A percentile compares a stretch with the other conserved stretches of the same genome.
phyloP scores from a whole-genome alignment of 2,888 invertebrate species.

The Scaptomyza flava region DNA sequence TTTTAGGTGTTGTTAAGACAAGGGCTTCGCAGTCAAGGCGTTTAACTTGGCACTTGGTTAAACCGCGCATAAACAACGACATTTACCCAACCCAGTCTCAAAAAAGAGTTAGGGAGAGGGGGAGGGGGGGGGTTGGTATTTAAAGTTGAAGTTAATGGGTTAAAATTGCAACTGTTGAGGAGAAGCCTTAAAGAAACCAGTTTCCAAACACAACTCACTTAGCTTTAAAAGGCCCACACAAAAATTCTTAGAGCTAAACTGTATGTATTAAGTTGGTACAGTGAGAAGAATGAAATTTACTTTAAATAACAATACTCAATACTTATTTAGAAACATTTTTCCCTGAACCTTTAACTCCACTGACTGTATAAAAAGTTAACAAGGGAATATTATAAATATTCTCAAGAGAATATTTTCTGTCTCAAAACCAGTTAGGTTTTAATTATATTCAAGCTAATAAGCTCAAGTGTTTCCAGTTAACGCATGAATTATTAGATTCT shows the following conservation, averaged over 20 bases:
- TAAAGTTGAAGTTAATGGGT: conserved; percentile 11
- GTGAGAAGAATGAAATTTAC: too few species aligned
- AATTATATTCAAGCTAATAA: too few species aligned
- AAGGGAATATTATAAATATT: too few species aligned
- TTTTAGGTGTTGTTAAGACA: conserved; percentile 44
- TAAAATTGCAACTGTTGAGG: conserved; percentile 55
- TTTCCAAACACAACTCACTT: neutral
- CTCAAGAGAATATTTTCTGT: too few species aligned
- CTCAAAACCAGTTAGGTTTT: too few species aligned
- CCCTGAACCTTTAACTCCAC: too few species aligned
- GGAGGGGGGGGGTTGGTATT: neutral
- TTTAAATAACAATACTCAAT: too few species aligned
- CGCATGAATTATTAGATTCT: too few species aligned
- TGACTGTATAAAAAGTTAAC: too few species aligned
- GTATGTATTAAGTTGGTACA: neutral
- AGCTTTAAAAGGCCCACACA: neutral
- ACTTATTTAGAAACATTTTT: too few species aligned
- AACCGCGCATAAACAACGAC: conserved; percentile 49
- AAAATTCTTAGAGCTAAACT: neutral
- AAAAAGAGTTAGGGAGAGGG: too few species aligned
- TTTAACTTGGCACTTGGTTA: conserved; percentile 50
- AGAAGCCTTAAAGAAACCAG: conserved; percentile 22
- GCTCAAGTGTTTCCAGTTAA: too few species aligned
- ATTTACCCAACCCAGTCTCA: conserved; percentile 3
- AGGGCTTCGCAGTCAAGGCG: conserved; percentile 48